These are phyloP conservation scores for Drosophila busckii DNA, from an alignment of 1,140 invertebrate species.

Conservation along the genomic window DNA sequence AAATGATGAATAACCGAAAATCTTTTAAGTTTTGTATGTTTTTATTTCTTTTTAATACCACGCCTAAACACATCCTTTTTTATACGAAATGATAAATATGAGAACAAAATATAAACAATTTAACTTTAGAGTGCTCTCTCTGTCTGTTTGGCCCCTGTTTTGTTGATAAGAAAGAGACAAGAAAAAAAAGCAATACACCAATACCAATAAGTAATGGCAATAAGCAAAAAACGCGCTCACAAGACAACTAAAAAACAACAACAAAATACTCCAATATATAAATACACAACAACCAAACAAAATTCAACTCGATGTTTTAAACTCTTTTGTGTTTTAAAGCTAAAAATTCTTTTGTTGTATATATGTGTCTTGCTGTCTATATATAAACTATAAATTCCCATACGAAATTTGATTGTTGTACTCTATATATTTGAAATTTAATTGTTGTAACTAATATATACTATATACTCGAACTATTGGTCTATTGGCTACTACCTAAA, in stretches of 20 bases:
- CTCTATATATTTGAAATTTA: constrained; percentile 54
- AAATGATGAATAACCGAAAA: constrained; percentile 18
- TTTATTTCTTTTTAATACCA: constrained; percentile 68
- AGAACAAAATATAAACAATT: constrained; percentile 62
- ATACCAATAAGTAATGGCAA: constrained; percentile 38
- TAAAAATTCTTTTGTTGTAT: constrained; percentile 52
- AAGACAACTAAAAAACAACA: constrained; percentile 43
- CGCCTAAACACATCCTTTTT: constrained; percentile 79
- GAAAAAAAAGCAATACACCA: constrained; percentile 35
- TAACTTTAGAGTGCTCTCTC: constrained; percentile 38
- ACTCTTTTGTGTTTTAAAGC: constrained; percentile 42
- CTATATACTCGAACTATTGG: too few relatives aligned
- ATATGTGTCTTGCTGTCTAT: constrained; percentile 62
- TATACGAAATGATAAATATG: constrained; percentile 78
- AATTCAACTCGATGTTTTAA: constrained; percentile 49
- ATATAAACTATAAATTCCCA: constrained; percentile 52
- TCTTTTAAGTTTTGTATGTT: constrained; percentile 60
- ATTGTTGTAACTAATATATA: constrained; percentile 54
- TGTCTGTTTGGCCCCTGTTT: constrained; percentile 38
- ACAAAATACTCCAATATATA: constrained; percentile 36
- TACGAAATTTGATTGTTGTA: constrained; percentile 57
- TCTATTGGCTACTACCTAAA: constrained; percentile 46
- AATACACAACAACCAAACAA: constrained; percentile 33
- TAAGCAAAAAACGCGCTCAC: constrained; percentile 47
- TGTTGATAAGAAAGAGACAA: constrained; percentile 62